Percentiles rank a stretch among this genome's conserved stretches.
These are phyloP conservation scores for Dunckerocampus dactyliophorus DNA, from an alignment of 2,113 vertebrate genomes.

Conservation along the genomic window DNA sequence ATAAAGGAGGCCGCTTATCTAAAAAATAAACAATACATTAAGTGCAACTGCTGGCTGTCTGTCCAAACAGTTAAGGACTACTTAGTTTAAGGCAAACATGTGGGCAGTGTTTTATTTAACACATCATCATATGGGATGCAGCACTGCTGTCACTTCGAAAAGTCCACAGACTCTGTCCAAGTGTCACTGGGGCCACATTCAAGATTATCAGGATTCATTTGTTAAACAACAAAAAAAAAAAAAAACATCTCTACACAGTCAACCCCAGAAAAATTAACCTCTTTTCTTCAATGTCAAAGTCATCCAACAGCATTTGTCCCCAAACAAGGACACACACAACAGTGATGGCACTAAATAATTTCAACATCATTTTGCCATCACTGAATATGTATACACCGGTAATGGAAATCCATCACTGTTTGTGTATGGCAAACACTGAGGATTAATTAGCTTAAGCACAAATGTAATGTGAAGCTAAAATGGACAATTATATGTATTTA, in stretches of 20 bases:
- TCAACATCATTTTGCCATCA: slow-evolving; percentile 22
- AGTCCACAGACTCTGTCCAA: slow-evolving; percentile 29
- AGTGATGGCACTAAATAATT: slow-evolving; percentile 24
- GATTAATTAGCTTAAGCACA: slow-evolving; percentile 68
- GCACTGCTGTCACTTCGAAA: slow-evolving; percentile 55
- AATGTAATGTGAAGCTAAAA: slow-evolving; percentile 70
- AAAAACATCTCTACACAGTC: neutral
- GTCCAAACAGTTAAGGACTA: slow-evolving; percentile 68
- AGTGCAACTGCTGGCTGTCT: slow-evolving; percentile 66
- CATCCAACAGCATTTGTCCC: slow-evolving; percentile 30
- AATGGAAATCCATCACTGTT: slow-evolving; percentile 58
- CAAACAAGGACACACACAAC: slow-evolving; percentile 11
- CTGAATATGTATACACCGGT: slow-evolving; percentile 32
- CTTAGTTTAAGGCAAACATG: slow-evolving; percentile 70
- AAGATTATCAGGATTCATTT: neutral
- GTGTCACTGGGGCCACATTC: neutral
- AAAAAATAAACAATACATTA: slow-evolving; percentile 88
- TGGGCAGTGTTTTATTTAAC: slow-evolving; percentile 65
- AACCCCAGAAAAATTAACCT: neutral
- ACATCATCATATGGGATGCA: slow-evolving; percentile 60
- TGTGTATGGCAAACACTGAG: slow-evolving; percentile 61
- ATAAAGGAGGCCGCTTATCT: slow-evolving; percentile 85
- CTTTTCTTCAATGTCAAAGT: neutral
- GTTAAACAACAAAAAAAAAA: neutral
- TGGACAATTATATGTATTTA: slow-evolving; percentile 68